Evolutionary conservation across 2,113 vertebrate species (phyloP), one percentile per base, ranked within the genome.

Genomic region (Tursiops truncatus): DNA sequence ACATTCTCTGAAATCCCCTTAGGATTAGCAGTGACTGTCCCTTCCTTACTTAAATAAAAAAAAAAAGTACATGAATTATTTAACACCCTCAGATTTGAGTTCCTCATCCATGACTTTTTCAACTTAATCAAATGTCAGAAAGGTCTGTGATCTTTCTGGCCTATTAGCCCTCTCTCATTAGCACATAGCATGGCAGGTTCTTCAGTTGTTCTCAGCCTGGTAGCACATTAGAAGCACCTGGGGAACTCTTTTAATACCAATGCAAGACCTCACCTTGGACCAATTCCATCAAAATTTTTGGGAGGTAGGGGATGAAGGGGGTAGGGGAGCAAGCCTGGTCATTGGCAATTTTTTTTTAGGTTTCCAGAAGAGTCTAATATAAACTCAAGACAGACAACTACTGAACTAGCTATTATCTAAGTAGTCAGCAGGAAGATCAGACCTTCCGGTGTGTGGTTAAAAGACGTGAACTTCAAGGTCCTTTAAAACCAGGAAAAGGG

Each of bases 401-500:
- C 31, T 44, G 31, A 94, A 70, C 36, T 50, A 73, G 63, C 13
- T 80, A 8, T 71, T 94, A 88, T 81, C 86, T 89, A 81, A 84
- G 21, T 92, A 60, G 53, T 53, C 53, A 58, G n/a, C 47, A 8
- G 80, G 31, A 89, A 82, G 76, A 88, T 85, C 71, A 88, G 89
- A 91, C 83, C 28, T 92, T 92, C 20, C 8, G 0, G 8, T 79
- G 4, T 73, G 26, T 5, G 20, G 74, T 20, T 36, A 70, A 96
- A 91, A 47, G 44, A 84, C 23, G 20, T 90, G 80, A 94, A 77
- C 65, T 81, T 90, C 71, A 94, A 88, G 91, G 93, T 93, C 60
- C 50, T 73, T 91, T 91, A 38, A 47, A 94, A 77, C 91, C 33
- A 89, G 71, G 26, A 95, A 68, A 90, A 93, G 62, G 81, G 88